These are phyloP conservation scores for Archilochus colubris DNA, from an alignment of 2,113 vertebrate species.

Conservation along the genomic window DNA sequence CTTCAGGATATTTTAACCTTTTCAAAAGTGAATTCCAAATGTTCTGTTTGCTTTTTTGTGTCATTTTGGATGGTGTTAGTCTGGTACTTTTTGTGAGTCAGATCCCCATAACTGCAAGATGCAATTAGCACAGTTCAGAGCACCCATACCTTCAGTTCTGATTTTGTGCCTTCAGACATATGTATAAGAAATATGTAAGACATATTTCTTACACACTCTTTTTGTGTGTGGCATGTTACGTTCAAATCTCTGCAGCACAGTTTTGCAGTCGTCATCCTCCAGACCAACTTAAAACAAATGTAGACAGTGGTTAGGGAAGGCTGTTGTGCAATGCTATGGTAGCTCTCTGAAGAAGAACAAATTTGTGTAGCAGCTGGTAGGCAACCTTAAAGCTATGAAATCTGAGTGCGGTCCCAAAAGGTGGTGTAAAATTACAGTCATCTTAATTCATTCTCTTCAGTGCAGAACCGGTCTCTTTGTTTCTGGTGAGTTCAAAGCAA, in stretches of 20 bases:
- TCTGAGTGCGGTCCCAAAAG: neutral
- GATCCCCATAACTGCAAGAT: neutral
- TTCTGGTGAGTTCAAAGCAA: constrained; percentile 12
- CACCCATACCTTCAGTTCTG: neutral
- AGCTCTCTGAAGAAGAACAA: neutral
- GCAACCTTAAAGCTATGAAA: neutral
- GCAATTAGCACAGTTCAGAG: constrained; percentile 44
- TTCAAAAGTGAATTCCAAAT: constrained; percentile 35
- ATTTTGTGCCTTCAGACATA: neutral
- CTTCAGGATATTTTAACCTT: constrained; percentile 35
- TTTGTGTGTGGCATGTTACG: neutral
- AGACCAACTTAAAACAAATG: neutral
- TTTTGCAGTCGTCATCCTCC: neutral
- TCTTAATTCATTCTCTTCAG: constrained; percentile 6
- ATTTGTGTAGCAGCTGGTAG: neutral
- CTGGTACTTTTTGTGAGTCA: constrained; percentile 51
- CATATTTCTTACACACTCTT: neutral
- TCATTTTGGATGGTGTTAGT: constrained; percentile 10
- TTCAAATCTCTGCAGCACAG: neutral
- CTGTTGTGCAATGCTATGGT: neutral
- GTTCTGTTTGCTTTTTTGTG: constrained; percentile 1
- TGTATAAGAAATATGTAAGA: too few relatives aligned
- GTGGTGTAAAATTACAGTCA: constrained; percentile 1
- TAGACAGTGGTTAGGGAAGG: neutral
- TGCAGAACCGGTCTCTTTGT: neutral